These are phyloP conservation scores for Pogonocherus hispidulus DNA, from an alignment of 2,888 invertebrate species.

Conservation along the genomic window DNA sequence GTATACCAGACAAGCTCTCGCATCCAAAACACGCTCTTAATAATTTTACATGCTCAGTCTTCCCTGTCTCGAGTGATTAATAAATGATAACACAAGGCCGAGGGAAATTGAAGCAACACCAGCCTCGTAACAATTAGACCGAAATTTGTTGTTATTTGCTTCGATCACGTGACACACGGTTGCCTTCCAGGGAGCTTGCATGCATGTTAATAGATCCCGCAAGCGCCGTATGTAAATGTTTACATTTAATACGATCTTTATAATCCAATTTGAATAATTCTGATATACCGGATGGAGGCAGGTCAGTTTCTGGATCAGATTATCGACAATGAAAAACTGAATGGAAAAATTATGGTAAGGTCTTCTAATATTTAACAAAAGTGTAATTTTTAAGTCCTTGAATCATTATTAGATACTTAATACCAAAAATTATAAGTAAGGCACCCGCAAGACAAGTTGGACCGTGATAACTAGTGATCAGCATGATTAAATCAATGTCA, in stretches of 20 bases:
- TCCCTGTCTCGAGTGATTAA: neutral
- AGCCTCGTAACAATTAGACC: constrained; percentile 16
- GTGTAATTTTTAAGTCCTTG: no score
- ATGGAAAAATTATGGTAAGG: no score
- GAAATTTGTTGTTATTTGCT: constrained; percentile 37
- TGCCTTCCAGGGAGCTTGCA: constrained; percentile 37
- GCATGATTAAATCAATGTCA: no score
- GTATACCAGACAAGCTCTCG: no score
- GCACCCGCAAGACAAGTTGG: neutral
- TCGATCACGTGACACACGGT: constrained; percentile 41
- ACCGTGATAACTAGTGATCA: no score
- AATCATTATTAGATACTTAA: no score
- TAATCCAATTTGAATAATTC: constrained; percentile 44
- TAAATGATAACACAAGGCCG: neutral
- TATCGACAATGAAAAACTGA: no score
- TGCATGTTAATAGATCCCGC: constrained; percentile 44
- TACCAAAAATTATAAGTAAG: neutral
- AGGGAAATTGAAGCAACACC: neutral
- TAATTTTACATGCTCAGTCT: no score
- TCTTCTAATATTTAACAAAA: no score
- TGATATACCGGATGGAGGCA: neutral
- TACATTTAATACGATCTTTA: constrained; percentile 37
- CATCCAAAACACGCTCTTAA: no score
- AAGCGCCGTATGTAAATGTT: constrained; percentile 36
- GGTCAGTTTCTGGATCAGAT: no score